Evolutionary conservation across 2,888 invertebrate genomes (phyloP), one percentile per base, ranked within the genome.

Genomic region (Drosophila testacea): DNA sequence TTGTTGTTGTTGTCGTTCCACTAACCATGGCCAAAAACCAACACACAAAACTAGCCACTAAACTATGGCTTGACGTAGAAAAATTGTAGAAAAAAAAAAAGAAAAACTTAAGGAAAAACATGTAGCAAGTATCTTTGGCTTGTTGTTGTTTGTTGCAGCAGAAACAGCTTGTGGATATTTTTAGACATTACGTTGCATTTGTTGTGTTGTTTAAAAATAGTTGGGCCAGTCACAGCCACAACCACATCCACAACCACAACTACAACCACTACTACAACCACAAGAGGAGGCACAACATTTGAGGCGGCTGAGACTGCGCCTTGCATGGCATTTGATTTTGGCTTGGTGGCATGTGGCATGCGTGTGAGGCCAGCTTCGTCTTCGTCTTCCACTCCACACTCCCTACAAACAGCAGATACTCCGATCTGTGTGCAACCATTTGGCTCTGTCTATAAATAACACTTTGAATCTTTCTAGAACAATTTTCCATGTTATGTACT

Each of bases 151-250:
- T 41, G 52, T 52, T 56, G 62, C 42, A 44, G 51, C 73, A 67
- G 22, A 50, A 51, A 32, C 52, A 38, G 34, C 52, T 63, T 62
- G 86, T 67, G 64, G 55, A 70, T 83, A 83, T 83, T 83, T 88
- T 83, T 88, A 83, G 89, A 83, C 87, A 81, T 83, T 83, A 88
- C 75, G 67, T 70, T 72, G 84, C 72, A 57, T 65, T 71, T 68
- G 69, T 71, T 68, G 69, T 64, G 73, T 68, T 67, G 89, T 78
- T 88, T 83, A 83, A 84, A 83, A 88, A 83, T 83, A 83, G 83
- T 75, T 72, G 61, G 56, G 52, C 55, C 68, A 77, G 59, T 59
- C 32, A 32, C 32, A 32, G 32, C 32, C 32, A 6, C 32, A 32
- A 9, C 32, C 32, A 32, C 32, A 6, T 6, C 60, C 42, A 44